Evolutionary conservation across 2,113 vertebrate species (phyloP), one percentile per base, ranked within the genome.

Genomic region (Smithornis capensis): DNA sequence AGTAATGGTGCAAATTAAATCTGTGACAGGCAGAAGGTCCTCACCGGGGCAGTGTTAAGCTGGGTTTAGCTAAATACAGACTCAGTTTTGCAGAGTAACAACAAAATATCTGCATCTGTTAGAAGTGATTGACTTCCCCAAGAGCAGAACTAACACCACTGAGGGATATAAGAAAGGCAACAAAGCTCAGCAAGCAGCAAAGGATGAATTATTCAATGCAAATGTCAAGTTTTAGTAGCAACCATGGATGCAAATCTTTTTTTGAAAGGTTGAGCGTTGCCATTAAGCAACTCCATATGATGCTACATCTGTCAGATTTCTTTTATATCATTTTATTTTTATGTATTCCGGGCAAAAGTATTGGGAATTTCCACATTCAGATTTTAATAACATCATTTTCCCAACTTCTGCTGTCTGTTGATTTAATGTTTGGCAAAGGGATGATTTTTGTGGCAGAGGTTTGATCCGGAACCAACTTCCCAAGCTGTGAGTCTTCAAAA

Each of bases 281-380:
- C 82, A 95, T 94, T 97, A 94, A 95, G 96, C 93, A 31, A 14
- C 75, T 91, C 95, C 94, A 90, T 95, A 82, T 96, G 95, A 94
- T 16, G 10, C 82, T 74, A 2, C 93, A 95, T 91, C 95, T 97
- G 93, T 56, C 67, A 29, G 59, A 19, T 87, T 80, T 42, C 91
- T 94, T 89, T 71, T 94, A 35, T 62, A 67, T 65, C 67, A 7
- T 25, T 90, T 92, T 76, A 53, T 92, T 94, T 96, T 91, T 74
- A 63, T 83, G 84, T 49, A 25, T 69, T 80, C 70, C 1, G 3
- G 49, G 53, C 62, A 29, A 29, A 80, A 94, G 91, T 9, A 44
- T 55, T 28, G 68, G 89, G 93, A 93, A 85, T 93, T 90, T 96
- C 76, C 85, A 79, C 15, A 2, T 62, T 78, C 17, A 22, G 23